Conservation (phyloP, 2,888 invertebrate species). For the Melolontha melolontha region DNA sequence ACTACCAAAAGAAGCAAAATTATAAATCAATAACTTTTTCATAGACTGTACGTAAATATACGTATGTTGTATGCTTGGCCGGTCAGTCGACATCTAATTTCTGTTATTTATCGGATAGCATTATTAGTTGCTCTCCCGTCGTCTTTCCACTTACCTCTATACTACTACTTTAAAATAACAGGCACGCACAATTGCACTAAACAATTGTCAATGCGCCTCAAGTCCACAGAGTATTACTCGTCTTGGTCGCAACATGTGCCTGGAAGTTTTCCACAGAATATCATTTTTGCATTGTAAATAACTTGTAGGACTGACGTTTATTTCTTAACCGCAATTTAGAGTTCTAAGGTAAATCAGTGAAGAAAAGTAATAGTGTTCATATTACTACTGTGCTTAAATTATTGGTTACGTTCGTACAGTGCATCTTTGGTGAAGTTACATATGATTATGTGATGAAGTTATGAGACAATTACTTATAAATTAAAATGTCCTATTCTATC, state of each 20-base stretch:
- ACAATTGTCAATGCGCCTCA: constrained; percentile 24
- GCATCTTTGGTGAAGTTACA: no score
- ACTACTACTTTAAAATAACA: constrained; percentile 17
- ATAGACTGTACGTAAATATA: no score
- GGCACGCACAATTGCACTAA: constrained; percentile 15
- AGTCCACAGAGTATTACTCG: constrained; percentile 14
- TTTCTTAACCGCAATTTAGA: not conserved
- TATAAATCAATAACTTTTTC: no score
- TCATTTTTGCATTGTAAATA: constrained; percentile 20
- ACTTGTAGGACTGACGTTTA: not conserved
- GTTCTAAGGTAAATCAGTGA: no score
- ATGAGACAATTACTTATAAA: no score
- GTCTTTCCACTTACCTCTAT: constrained; percentile 13
- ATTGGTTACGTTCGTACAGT: no score
- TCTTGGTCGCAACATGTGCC: constrained; percentile 2
- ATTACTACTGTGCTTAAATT: no score
- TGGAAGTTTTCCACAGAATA: constrained; percentile 11
- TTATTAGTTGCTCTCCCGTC: constrained; percentile 32
- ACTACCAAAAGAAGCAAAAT: no score
- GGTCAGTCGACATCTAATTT: constrained; percentile 30
- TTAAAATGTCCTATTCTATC: no score
- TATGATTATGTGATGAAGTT: no score
- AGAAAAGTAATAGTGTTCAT: no score
- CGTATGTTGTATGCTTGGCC: not conserved
- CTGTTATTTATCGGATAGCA: constrained; percentile 31